Evolutionary conservation across 2,113 vertebrate species (phyloP).

Genomic region (Buteo buteo): DNA sequence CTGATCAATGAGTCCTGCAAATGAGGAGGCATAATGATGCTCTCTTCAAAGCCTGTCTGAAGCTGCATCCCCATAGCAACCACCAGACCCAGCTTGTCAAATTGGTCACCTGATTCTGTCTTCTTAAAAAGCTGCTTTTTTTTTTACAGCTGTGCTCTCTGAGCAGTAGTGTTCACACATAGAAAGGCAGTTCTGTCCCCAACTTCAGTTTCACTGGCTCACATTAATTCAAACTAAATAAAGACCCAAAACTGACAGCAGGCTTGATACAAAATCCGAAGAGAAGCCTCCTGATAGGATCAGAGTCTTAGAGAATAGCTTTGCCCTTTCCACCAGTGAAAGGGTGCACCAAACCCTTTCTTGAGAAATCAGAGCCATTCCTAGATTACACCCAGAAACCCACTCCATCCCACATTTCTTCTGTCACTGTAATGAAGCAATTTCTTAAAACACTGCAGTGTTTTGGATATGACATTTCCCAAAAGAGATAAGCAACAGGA

Average conservation of each 20-base stretch:
- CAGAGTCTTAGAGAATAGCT: neutral
- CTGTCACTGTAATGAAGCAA: neutral
- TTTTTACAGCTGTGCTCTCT: neutral
- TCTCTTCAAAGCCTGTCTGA: slow-evolving; percentile 47
- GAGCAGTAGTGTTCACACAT: neutral
- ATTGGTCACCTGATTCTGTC: slow-evolving; percentile 41
- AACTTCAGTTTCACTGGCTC: neutral
- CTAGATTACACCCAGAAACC: neutral
- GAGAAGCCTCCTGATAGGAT: neutral
- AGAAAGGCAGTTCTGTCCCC: slow-evolving; percentile 9
- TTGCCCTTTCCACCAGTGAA: neutral
- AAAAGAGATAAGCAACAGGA: neutral
- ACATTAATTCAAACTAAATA: neutral
- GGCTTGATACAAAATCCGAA: neutral
- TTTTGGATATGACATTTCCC: neutral
- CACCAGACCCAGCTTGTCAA: slow-evolving; percentile 34
- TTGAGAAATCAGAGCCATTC: neutral
- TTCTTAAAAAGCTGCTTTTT: slow-evolving; percentile 7
- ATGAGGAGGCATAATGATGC: slow-evolving; percentile 54
- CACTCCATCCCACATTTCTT: neutral
- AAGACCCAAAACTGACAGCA: neutral
- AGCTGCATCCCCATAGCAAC: slow-evolving; percentile 72
- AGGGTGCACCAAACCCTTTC: neutral
- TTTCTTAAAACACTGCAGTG: neutral
- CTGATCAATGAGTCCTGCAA: slow-evolving; percentile 62